Conservation (phyloP, 2,797 vertebrate genomes). For the Chlorospingus flavigularis region DNA sequence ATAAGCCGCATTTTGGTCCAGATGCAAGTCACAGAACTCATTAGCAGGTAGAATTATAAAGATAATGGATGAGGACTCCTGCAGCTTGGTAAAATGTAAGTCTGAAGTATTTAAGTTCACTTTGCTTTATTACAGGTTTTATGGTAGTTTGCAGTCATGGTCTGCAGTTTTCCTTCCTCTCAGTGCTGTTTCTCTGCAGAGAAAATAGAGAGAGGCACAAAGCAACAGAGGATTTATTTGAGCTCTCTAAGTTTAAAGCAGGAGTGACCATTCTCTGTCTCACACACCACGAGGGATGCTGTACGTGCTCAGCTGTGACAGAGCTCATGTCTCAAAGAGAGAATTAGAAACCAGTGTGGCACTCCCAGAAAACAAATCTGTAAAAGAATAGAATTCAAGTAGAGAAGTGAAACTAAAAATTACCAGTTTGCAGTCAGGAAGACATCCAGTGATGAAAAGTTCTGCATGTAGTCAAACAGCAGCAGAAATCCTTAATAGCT, state of each 20-base stretch:
- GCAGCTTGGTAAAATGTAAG: conserved; percentile 28
- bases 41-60: conserved; percentile 52
- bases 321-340: neutral
- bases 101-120: conserved; percentile 39
- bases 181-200: neutral
- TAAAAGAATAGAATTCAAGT: neutral
- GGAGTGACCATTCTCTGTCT: neutral
- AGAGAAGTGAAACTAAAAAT: neutral
- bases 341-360: neutral
- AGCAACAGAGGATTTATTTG: neutral
- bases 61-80: conserved; percentile 40
- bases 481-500: neutral
- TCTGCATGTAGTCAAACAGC: neutral
- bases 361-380: neutral
- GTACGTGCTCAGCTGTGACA: neutral
- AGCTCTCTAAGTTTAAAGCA: neutral
- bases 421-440: neutral
- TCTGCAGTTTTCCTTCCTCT: conserved; percentile 30
- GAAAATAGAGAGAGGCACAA: neutral
- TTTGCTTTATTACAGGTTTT: conserved; percentile 39
- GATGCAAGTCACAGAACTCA: conserved; percentile 61
- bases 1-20: conserved; percentile 51
- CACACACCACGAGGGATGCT: neutral
- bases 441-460: neutral
- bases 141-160: neutral